Base-by-base conservation (phyloP, 2,888 invertebrate genomes). In the Augochlorella aurata region DNA sequence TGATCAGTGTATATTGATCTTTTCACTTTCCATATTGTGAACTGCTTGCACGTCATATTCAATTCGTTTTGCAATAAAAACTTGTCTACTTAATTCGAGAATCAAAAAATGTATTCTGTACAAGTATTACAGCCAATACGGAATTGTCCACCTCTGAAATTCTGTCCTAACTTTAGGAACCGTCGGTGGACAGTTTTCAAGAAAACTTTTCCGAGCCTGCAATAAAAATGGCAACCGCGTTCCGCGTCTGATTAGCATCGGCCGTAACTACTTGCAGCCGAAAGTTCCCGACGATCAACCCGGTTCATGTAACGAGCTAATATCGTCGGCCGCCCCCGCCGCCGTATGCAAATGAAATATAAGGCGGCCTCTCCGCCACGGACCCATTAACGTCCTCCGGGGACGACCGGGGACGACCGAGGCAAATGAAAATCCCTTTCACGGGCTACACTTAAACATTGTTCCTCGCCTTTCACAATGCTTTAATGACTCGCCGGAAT, bases 291-390 rank as follows among this genome's bases (percentile, higher is more conserved):
- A 14, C 29, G 10, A 24, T 29, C 47, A 54, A 52, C 29, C 16
- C 21, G 24, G 68, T 24, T 49, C 63, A 47, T 58, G 52, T 79
- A 76, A 79, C 72, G n/a, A 66, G 67, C 67, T 79, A 83, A 83
- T 84, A 84, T 67, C 78, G n/a, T 66, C 65, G 78, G 79, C 74
- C 79, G 8, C 2, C 24, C 79, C 78, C 67, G 8, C 2, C 24
- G 80, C 78, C 67, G 73, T 82, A 87, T 86, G 87, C 77, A 88
- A 90, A 90, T 87, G 87, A 89, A 88, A 88, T 89, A 90, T 88
- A 85, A 69, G 74, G n/a, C 71, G 54, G 16, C 80, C 68, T n/a
- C 67, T 24, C 38, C 66, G 70, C 74, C 77, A 16, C 38, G 58
- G 12, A 52, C n/a, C 76, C 38, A 71, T 81, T 83, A 84, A 69